phyloP scores from a whole-genome alignment of 2,888 invertebrate genomes.

The Thysanoteuthis rhombus region DNA sequence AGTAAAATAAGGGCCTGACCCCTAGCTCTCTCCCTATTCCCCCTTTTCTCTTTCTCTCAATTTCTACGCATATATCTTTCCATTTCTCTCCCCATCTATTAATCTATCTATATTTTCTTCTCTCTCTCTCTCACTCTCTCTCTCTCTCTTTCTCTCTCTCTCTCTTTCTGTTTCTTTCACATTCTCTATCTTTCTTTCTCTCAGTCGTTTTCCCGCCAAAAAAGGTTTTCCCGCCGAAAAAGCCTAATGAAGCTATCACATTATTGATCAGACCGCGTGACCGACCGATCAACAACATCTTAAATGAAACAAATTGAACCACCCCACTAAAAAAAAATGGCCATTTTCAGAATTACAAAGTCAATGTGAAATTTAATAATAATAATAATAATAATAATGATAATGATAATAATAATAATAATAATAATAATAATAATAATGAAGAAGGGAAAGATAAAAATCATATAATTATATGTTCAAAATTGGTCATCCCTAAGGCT shows the following conservation, averaged over 20 bases:
- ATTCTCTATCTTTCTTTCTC: too few species aligned
- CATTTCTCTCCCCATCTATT: too few species aligned
- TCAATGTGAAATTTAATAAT: background rate
- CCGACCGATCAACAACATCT: background rate
- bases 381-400: background rate
- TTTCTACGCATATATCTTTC: too few species aligned
- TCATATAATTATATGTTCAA: background rate
- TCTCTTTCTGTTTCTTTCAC: too few species aligned
- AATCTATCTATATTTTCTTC: too few species aligned
- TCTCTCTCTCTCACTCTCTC: too few species aligned
- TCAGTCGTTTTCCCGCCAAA: too few species aligned
- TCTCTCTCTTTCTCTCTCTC: too few species aligned
- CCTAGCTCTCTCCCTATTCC: too few species aligned
- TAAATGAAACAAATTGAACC: background rate
- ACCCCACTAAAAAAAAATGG: background rate
- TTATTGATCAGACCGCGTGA: background rate
- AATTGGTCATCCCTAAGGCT: background rate
- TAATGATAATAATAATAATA: too few species aligned
- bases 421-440: background rate
- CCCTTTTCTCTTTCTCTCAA: too few species aligned
- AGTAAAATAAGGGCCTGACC: background rate
- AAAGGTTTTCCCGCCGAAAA: background rate
- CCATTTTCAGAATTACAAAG: background rate
- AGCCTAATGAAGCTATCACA: background rate
- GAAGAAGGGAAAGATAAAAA: background rate